Conservation (phyloP, 2,797 vertebrate species). For the Chaetodon trifasciatus region DNA sequence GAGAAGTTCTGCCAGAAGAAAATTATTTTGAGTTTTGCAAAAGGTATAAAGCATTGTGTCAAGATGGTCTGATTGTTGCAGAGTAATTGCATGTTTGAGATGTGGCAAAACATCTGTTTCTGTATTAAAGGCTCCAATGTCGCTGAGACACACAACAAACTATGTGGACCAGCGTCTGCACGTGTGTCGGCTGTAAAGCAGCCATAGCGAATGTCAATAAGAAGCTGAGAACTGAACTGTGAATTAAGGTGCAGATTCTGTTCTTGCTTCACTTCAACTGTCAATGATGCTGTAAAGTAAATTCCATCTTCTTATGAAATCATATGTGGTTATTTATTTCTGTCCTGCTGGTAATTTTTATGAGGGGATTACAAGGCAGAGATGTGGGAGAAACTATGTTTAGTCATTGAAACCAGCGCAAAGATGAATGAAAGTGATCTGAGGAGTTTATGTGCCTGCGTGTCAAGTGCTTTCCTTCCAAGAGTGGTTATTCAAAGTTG, state of each 20-base stretch:
- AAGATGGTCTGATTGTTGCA: background rate
- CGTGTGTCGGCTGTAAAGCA: background rate
- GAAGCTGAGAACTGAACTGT: slow-evolving; percentile 2
- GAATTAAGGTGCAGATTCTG: slow-evolving; percentile 9
- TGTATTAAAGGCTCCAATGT: background rate
- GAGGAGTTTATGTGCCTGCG: slow-evolving; percentile 29
- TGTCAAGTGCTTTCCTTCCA: slow-evolving; percentile 42
- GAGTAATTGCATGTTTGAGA: background rate
- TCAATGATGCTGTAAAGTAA: background rate
- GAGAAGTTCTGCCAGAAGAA: background rate
- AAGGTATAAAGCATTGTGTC: background rate
- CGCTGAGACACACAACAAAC: background rate
- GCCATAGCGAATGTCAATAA: background rate
- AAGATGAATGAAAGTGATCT: slow-evolving; percentile 37
- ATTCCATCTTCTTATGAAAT: background rate
- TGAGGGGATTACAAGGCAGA: background rate
- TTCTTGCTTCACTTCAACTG: background rate
- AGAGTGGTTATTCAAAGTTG: slow-evolving; percentile 42
- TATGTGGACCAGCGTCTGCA: background rate
- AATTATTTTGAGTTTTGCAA: background rate
- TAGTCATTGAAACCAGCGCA: slow-evolving; percentile 36
- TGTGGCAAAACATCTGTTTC: background rate
- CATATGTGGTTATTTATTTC: background rate
- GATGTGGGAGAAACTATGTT: background rate
- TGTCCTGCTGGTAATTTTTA: background rate